Percentiles rank a stretch among this genome's conserved stretches.
phyloP scores from a whole-genome alignment of 2,888 invertebrate genomes.

The Drosophila pegasa region DNA sequence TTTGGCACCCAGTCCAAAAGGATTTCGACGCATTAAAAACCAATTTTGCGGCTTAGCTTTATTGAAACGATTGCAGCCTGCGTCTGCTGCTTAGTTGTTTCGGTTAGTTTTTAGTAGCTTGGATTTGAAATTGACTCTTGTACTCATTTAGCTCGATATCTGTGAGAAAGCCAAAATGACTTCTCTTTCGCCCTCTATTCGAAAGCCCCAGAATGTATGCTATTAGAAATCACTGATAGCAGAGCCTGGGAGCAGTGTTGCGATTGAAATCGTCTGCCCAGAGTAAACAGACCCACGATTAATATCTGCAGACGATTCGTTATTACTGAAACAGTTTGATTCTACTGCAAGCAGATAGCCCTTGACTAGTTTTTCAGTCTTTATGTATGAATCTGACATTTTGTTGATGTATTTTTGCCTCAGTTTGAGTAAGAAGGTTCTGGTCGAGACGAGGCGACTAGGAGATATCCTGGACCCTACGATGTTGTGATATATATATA shows the following conservation, averaged over 20 bases:
- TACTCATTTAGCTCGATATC: constrained; percentile 3
- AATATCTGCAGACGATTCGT: not conserved
- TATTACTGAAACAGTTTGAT: not conserved
- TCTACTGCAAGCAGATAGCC: not conserved
- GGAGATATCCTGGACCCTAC: too few relatives aligned
- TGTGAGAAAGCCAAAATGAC: not conserved
- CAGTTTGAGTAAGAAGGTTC: too few relatives aligned
- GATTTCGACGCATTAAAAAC: constrained; percentile 63
- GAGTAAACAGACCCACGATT: not conserved
- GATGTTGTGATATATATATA: too few relatives aligned
- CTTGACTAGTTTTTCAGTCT: too few relatives aligned
- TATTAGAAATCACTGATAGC: not conserved
- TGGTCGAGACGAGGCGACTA: too few relatives aligned
- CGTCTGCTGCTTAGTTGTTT: constrained; percentile 18
- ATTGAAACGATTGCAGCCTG: constrained; percentile 52
- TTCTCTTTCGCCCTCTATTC: not conserved
- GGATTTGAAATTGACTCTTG: constrained; percentile 43
- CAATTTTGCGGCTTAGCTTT: constrained; percentile 69
- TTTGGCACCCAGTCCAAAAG: constrained; percentile 12
- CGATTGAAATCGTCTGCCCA: not conserved
- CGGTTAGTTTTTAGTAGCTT: constrained; percentile 33
- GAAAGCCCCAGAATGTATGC: constrained; percentile 1
- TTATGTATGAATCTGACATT: too few relatives aligned
- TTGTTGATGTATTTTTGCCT: too few relatives aligned
- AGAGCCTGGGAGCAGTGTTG: not conserved